These are phyloP conservation scores for Panagrolaimus sp. DNA, from an alignment of 1,140 invertebrate species.

Conservation along the genomic window DNA sequence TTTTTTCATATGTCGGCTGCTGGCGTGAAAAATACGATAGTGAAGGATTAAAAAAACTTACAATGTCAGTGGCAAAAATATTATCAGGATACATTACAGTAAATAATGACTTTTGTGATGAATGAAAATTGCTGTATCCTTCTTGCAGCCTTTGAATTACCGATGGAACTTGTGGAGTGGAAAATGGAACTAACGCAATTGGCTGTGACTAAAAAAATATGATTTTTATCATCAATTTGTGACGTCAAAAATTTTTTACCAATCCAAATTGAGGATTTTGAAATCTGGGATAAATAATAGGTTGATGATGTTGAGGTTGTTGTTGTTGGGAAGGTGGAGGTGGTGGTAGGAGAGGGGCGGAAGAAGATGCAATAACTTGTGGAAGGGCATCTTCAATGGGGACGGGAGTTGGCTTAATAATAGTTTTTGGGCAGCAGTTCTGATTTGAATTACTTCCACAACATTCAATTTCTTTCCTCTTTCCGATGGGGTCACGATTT, in stretches of 20 bases:
- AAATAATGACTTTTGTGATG: conserved; percentile 44
- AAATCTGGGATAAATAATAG: too few relatives aligned
- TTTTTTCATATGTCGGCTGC: too few relatives aligned
- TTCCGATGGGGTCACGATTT: conserved; percentile 46
- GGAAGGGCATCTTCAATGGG: not conserved
- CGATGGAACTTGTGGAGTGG: conserved; percentile 24
- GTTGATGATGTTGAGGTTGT: not conserved
- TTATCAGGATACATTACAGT: conserved; percentile 50
- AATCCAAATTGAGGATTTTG: too few relatives aligned
- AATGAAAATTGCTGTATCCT: conserved; percentile 41
- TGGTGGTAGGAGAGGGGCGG: too few relatives aligned
- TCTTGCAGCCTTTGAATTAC: conserved; percentile 36
- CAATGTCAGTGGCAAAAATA: conserved; percentile 31
- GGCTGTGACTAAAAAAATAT: not conserved
- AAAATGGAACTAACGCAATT: conserved; percentile 33
- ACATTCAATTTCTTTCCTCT: conserved; percentile 19
- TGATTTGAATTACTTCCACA: not conserved
- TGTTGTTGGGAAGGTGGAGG: not conserved
- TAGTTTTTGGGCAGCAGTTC: not conserved
- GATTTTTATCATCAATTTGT: not conserved
- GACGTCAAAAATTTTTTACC: not conserved
- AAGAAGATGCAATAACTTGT: not conserved
- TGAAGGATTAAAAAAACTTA: conserved; percentile 17
- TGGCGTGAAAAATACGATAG: too few relatives aligned
- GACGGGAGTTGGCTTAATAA: not conserved